Evolutionary conservation across 1,140 invertebrate species (phyloP).

Genomic region (Episyrphus balteatus): DNA sequence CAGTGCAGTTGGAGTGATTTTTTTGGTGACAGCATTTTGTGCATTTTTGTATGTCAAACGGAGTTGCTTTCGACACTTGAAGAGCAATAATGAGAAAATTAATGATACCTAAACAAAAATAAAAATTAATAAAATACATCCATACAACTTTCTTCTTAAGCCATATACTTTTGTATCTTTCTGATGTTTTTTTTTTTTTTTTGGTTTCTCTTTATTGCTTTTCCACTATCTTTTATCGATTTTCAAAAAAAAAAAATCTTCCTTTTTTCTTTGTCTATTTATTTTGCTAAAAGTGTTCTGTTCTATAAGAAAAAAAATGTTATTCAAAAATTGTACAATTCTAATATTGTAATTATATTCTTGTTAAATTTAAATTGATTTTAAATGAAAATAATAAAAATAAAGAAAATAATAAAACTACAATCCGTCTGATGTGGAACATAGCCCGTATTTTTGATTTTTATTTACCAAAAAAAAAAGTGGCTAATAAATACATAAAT

Average conservation of each 20-base stretch:
- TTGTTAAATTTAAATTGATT: neutral
- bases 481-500: too few relatives aligned
- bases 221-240: neutral
- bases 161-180: neutral
- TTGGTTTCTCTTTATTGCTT: neutral
- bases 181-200: neutral
- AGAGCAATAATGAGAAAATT: neutral
- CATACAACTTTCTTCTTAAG: neutral
- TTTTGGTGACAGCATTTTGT: constrained; percentile 41
- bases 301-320: too few relatives aligned
- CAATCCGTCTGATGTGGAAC: too few relatives aligned
- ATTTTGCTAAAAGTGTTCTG: neutral
- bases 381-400: neutral
- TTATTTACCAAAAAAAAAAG: neutral
- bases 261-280: neutral
- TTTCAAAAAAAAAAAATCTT: neutral
- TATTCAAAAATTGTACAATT: too few relatives aligned
- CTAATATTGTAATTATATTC: too few relatives aligned
- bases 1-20: constrained; percentile 47
- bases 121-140: neutral
- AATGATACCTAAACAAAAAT: neutral
- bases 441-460: neutral
- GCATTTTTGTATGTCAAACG: constrained; percentile 47
- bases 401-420: neutral
- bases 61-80: constrained; percentile 25